These are phyloP conservation scores for Scophthalmus maximus DNA, from an alignment of 2,113 vertebrate genomes.

Conservation along the genomic window DNA sequence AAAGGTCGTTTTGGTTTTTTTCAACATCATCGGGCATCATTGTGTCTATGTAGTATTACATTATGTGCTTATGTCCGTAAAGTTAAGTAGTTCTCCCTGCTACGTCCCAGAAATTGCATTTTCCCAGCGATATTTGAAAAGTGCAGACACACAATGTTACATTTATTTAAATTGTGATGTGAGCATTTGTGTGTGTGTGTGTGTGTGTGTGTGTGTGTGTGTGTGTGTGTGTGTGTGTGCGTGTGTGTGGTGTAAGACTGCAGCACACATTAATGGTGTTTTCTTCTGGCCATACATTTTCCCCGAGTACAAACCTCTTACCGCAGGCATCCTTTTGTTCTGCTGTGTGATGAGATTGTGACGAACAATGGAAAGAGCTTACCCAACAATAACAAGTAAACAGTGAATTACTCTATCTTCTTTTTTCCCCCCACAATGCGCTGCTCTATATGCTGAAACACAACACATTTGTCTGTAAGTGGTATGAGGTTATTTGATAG, in stretches of 20 bases:
- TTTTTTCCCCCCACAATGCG: constrained; percentile 30
- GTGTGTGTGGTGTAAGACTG: constrained; percentile 23
- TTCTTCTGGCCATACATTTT: constrained; percentile 52
- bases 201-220: constrained; percentile 4
- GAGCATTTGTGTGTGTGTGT: constrained; percentile 6
- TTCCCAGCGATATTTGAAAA: constrained; percentile 59
- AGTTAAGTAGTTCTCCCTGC: constrained; percentile 31
- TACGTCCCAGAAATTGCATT: constrained; percentile 66
- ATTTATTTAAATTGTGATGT: constrained; percentile 50
- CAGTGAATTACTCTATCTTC: constrained; percentile 40
- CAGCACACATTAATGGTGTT: constrained; percentile 48
- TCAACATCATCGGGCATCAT: constrained; percentile 23
- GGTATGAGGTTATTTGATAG: constrained; percentile 5
- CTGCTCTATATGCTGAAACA: constrained; percentile 26
- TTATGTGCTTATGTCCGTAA: constrained; percentile 20
- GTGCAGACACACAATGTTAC: constrained; percentile 50
- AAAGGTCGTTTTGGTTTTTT: constrained; percentile 5
- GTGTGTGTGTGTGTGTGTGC: constrained; percentile 12
- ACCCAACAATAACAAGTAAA: constrained; percentile 60
- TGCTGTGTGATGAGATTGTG: constrained; percentile 51
- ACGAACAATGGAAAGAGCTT: constrained; percentile 65
- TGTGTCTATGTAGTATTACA: not conserved
- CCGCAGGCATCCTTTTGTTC: constrained; percentile 58
- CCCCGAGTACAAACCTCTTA: constrained; percentile 43
- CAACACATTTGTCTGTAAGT: not conserved